Conservation (phyloP, 2,113 vertebrate genomes). For the Tricholaema leucomelas region DNA sequence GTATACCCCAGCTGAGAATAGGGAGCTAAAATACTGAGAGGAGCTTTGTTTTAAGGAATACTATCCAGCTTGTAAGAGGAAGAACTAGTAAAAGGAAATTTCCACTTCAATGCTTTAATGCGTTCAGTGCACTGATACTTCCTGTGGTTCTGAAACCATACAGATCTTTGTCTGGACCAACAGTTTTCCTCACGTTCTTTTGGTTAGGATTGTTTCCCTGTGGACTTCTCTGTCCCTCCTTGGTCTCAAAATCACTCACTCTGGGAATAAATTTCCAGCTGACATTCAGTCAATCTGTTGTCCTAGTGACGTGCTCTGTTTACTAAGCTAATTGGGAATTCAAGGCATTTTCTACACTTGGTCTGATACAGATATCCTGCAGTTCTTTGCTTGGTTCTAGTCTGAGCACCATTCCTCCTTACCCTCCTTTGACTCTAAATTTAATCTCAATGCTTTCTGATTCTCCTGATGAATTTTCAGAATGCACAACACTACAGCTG, state of each 20-base stretch:
- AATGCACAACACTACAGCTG: background rate
- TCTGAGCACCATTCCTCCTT: background rate
- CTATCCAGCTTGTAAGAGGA: background rate
- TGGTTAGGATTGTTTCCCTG: background rate
- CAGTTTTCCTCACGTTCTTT: background rate
- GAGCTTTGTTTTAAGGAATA: background rate
- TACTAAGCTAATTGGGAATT: background rate
- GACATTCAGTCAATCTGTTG: background rate
- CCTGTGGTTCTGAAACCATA: background rate
- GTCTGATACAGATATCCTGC: background rate
- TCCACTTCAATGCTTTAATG: background rate
- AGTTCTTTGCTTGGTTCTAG: background rate
- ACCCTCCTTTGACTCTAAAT: background rate
- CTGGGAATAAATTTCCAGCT: background rate
- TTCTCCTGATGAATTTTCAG: background rate
- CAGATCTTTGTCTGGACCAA: background rate
- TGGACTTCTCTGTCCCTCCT: background rate
- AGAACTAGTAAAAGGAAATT: background rate
- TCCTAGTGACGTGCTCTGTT: background rate
- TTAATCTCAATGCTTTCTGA: background rate
- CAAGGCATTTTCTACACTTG: background rate
- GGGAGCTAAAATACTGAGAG: background rate
- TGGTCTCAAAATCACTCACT: slow-evolving; percentile 2
- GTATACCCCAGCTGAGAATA: background rate
- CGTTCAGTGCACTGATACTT: background rate